Evolutionary conservation across 2,113 vertebrate species (phyloP).

Genomic region (Penelope pileata): DNA sequence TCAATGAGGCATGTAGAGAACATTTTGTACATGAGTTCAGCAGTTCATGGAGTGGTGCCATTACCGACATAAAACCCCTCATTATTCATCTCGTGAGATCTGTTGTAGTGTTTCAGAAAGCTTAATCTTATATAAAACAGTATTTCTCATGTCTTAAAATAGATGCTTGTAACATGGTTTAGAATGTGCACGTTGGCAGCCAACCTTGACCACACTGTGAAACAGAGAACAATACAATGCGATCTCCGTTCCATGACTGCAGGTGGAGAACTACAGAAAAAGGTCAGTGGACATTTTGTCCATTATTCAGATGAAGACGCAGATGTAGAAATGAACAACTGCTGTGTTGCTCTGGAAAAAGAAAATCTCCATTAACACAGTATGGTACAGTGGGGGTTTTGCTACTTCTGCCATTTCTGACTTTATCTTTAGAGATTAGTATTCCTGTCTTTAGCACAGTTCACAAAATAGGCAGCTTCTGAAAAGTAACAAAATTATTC

Average conservation of each 20-base stretch:
- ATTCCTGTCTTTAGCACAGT: neutral
- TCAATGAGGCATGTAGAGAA: conserved; percentile 46
- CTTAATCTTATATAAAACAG: neutral
- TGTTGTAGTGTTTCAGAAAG: neutral
- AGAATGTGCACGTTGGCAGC: neutral
- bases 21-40: conserved; percentile 52
- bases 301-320: neutral
- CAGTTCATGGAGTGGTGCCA: conserved; percentile 17
- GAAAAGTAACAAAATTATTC: neutral
- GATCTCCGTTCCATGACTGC: neutral
- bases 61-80: conserved; percentile 8
- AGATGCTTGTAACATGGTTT: neutral
- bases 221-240: neutral
- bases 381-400: neutral
- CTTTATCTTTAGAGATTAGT: neutral
- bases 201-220: neutral
- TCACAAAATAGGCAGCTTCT: neutral
- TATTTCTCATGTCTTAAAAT: conserved; percentile 18
- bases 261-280: neutral
- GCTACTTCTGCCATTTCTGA: neutral
- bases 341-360: neutral
- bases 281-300: conserved; percentile 8
- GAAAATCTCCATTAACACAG: neutral
- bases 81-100: neutral
- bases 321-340: neutral